A percentile compares a stretch with the other conserved stretches of the same genome.
Evolutionary conservation across 2,113 vertebrate genomes (phyloP).

Genomic region (Melanerpes formicivorus): DNA sequence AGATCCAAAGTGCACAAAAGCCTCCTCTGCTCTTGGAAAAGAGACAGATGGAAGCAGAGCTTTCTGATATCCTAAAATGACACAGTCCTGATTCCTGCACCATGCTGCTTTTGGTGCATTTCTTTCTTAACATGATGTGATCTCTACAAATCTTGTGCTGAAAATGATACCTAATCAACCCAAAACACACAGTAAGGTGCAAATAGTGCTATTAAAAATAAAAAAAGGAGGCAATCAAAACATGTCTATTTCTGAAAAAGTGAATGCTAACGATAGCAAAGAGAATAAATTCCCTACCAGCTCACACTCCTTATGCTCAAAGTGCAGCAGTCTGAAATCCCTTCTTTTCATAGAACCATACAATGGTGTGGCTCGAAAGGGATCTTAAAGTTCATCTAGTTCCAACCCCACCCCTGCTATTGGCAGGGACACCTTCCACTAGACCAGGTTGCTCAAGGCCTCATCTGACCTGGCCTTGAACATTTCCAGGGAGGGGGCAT

Average conservation of each 20-base stretch:
- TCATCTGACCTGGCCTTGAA: too few relatives aligned
- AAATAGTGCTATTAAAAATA: conserved; percentile 39
- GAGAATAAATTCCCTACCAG: background rate
- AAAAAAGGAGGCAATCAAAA: conserved; percentile 34
- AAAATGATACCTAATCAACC: conserved; percentile 27
- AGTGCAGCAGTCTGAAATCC: background rate
- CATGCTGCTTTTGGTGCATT: background rate
- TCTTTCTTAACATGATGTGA: background rate
- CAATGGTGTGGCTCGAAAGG: too few relatives aligned
- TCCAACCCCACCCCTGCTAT: too few relatives aligned
- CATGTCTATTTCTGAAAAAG: conserved; percentile 13
- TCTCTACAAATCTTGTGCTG: background rate
- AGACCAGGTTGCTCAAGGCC: too few relatives aligned
- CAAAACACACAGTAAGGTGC: background rate
- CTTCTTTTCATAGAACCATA: background rate
- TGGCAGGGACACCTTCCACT: too few relatives aligned
- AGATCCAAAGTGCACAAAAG: background rate
- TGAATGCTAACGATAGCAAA: background rate
- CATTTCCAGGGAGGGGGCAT: too few relatives aligned
- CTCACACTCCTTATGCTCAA: background rate
- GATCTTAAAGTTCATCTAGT: too few relatives aligned
- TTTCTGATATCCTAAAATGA: background rate
- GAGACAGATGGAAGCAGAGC: background rate
- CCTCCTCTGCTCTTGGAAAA: background rate
- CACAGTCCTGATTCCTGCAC: background rate